phyloP scores from a whole-genome alignment of 1,140 invertebrate species.

The Phymorhynchus buccinoides region DNA sequence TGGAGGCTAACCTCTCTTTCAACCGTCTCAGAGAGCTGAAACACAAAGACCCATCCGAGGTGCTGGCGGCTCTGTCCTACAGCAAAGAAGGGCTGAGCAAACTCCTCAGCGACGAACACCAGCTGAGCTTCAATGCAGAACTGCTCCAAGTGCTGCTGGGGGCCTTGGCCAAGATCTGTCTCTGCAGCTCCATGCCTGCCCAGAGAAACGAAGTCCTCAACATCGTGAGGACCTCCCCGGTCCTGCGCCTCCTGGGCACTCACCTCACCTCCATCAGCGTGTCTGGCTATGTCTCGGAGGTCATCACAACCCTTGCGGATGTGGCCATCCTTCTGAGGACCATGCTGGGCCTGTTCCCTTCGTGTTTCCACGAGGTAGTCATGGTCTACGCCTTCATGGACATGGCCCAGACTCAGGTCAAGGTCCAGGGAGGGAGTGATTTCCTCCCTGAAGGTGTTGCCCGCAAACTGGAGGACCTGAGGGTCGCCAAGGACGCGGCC shows the following conservation, averaged over 20 bases:
- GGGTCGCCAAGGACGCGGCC: conserved; percentile 11
- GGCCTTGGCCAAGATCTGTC: conserved; percentile 9
- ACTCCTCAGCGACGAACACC: conserved; percentile 8
- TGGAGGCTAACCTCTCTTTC: conserved; percentile 32
- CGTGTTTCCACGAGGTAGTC: conserved; percentile 1
- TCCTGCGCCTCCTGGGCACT: conserved; percentile 3
- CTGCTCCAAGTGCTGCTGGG: conserved; percentile 1
- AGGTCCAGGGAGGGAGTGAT: neutral
- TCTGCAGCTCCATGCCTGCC: conserved; percentile 28
- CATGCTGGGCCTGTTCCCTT: conserved; percentile 10
- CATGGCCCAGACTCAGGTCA: neutral
- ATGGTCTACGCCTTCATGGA: conserved; percentile 16
- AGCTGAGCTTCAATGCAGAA: neutral
- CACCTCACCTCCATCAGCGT: neutral
- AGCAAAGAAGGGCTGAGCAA: conserved; percentile 35
- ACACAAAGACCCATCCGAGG: conserved; percentile 5
- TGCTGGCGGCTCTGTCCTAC: conserved; percentile 27
- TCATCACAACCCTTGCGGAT: neutral
- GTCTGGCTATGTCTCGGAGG: neutral
- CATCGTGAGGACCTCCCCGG: neutral
- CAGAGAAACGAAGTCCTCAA: conserved; percentile 14
- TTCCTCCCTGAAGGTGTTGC: neutral
- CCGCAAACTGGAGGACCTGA: neutral
- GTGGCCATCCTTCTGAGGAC: conserved; percentile 12
- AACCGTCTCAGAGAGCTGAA: conserved; percentile 4